Conservation (phyloP, 53 echinoderm and acorn worm species). For the Crossaster papposus region DNA sequence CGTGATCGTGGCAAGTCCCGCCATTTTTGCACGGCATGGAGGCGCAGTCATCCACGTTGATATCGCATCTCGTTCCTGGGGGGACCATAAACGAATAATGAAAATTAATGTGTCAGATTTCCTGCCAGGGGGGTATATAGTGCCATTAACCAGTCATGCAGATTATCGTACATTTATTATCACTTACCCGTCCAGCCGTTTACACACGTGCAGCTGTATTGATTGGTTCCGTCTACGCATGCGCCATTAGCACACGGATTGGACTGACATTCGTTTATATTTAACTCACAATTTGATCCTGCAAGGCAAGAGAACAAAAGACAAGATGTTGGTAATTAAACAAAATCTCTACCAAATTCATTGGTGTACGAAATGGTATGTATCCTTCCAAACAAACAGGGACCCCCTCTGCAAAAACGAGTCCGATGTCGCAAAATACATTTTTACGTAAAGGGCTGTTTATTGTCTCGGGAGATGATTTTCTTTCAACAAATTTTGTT, state of each 20-base stretch:
- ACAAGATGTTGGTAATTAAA: not conserved
- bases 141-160: not conserved
- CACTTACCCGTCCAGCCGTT: conserved; percentile 30
- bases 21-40: conserved; percentile 54
- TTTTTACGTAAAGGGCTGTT: too few relatives aligned
- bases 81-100: not conserved
- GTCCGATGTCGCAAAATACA: too few relatives aligned
- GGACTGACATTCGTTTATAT: conserved; percentile 45
- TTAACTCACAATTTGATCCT: conserved; percentile 42
- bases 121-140: not conserved
- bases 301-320: not conserved
- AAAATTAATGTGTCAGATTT: too few relatives aligned
- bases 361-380: too few relatives aligned
- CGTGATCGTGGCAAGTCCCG: conserved; percentile 53
- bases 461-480: too few relatives aligned
- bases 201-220: conserved; percentile 25
- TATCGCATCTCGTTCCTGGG: conserved; percentile 76
- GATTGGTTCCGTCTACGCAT: conserved; percentile 7
- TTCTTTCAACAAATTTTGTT: too few relatives aligned
- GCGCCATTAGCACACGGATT: conserved; percentile 44
- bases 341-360: not conserved
- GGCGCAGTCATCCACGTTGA: conserved; percentile 42
- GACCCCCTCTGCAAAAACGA: too few relatives aligned
- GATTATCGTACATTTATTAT: not conserved
- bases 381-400: too few relatives aligned